Evolutionary conservation across 2,797 vertebrate species (phyloP), one percentile per base, ranked within the genome.

Genomic region (Pteronotus mesoamericanus): DNA sequence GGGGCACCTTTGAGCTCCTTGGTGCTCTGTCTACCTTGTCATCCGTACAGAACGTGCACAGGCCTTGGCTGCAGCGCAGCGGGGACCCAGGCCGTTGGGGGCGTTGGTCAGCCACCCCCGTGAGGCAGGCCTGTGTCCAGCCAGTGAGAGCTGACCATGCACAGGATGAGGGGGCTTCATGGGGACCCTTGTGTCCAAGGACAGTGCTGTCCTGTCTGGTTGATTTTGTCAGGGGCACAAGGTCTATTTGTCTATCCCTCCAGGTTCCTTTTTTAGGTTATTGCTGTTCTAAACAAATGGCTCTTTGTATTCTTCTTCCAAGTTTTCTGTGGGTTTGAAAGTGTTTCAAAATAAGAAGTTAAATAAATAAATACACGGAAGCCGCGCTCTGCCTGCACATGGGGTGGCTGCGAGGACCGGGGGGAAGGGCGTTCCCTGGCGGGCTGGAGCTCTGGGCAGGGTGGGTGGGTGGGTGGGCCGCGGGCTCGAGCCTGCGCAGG

Each of bases 291-390:
- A 42, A 57, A 82, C 42, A 85, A 61, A n/a, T 22, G 55, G 14
- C 29, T 86, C 51, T 91, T 94, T 95, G 91, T 85, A 72, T 26
- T 72, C 42, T 64, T 61, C 66, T 69, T 61, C 2, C 18, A 59
- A 8, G 59, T 61, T 59, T 91, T 46, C 80, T 55, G 21, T 26
- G 86, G 53, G 42, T 61, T 86, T 84, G 83, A 69, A 91, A 87
- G 46, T 77, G 32, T 83, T 91, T 95, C 68, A 69, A 51, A 74
- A 51, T 55, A 55, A 77, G 71, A 92, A 68, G 59, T 51, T 72
- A 69, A 91, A 37, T 94, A 72, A 72, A 61, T 48, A 39, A 80
- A 59, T 39, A 37, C 48, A 5, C 1, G 11, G 86, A 86, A 94
- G 66, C 22, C 4, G 0, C 1, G 2, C 37, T 87, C 15, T 44